phyloP scores from a whole-genome alignment of 2,797 vertebrate species.

The Heteromormyrus szaboi region DNA sequence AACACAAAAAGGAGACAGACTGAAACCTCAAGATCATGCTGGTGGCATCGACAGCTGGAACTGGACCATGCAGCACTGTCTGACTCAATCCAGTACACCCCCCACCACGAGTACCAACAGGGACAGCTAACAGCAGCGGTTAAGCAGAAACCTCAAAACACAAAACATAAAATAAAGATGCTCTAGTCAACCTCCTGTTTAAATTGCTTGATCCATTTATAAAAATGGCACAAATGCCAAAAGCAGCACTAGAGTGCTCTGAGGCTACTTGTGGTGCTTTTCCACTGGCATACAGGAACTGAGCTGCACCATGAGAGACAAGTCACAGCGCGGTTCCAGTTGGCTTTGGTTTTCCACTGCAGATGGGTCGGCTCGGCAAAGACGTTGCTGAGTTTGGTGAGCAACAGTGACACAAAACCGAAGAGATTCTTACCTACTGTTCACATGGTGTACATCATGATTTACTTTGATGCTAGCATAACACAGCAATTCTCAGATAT shows the following conservation, averaged over 20 bases:
- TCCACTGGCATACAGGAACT: background rate
- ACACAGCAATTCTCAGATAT: no score
- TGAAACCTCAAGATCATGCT: background rate
- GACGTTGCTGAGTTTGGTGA: background rate
- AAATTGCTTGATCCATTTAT: background rate
- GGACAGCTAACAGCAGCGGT: background rate
- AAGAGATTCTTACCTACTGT: background rate
- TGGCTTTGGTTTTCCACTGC: background rate
- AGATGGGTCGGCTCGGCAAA: background rate
- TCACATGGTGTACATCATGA: background rate
- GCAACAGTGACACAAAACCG: background rate
- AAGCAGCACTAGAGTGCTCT: background rate
- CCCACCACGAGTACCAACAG: background rate
- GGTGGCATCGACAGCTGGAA: background rate
- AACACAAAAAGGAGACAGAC: background rate
- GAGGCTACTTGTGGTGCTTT: background rate
- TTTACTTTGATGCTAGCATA: background rate
- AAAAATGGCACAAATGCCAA: background rate
- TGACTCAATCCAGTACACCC: background rate
- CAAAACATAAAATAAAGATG: background rate
- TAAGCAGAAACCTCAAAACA: background rate
- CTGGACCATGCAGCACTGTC: background rate
- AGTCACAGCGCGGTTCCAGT: background rate
- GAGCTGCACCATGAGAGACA: background rate
- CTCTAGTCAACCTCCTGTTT: background rate